These are phyloP conservation scores for Vombatus ursinus DNA, from an alignment of 2,113 vertebrate genomes.

Conservation along the genomic window DNA sequence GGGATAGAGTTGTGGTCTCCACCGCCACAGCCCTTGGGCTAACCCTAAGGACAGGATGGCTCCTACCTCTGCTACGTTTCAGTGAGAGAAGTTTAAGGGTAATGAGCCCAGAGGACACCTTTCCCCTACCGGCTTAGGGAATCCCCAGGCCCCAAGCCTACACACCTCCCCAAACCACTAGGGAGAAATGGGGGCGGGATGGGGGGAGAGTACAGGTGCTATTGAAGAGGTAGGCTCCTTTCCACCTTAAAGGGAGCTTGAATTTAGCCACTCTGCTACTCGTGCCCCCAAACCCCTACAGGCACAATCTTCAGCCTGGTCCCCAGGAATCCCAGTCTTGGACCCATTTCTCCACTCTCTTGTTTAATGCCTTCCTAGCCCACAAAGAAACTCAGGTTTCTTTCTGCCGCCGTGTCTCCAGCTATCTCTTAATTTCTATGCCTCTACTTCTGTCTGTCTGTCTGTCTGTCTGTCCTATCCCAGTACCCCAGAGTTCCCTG, in stretches of 20 bases:
- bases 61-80: background rate
- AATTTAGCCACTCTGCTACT: background rate
- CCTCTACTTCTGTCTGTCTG: constrained; percentile 6
- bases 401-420: constrained; percentile 15
- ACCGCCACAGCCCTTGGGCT: background rate
- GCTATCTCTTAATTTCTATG: background rate
- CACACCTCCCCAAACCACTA: background rate
- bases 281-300: background rate
- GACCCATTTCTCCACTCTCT: constrained; percentile 22
- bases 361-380: constrained; percentile 13
- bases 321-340: background rate
- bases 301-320: background rate
- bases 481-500: background rate
- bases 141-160: background rate
- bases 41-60: background rate
- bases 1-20: background rate
- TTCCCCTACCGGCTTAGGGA: background rate
- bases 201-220: constrained; percentile 39
- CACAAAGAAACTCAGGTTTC: background rate
- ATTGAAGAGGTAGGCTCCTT: background rate
- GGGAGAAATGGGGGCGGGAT: background rate
- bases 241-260: background rate
- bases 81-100: background rate
- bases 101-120: background rate
- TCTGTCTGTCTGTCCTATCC: background rate